Evolutionary conservation across 2,113 vertebrate genomes (phyloP).

Genomic region (Sylvia atricapilla): DNA sequence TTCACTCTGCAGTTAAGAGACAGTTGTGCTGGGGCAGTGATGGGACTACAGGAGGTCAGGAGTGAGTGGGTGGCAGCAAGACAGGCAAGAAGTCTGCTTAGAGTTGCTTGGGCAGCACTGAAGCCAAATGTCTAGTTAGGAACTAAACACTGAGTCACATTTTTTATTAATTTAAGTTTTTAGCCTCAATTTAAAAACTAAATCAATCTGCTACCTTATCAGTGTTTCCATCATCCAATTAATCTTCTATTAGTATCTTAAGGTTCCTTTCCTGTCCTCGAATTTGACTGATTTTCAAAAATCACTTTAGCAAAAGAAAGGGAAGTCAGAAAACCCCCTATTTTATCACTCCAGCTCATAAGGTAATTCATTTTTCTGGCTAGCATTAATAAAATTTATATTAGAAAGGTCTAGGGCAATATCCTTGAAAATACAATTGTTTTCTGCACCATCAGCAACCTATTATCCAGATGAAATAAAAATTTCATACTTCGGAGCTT

Average conservation of each 20-base stretch:
- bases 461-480: neutral
- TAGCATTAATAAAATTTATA: neutral
- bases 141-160: neutral
- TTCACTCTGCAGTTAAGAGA: neutral
- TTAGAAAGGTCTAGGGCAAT: neutral
- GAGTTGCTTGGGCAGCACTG: neutral
- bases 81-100: neutral
- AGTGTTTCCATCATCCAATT: neutral
- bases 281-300: neutral
- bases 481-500: neutral
- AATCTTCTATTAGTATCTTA: neutral
- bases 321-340: accelerated
- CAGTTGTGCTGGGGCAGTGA: neutral
- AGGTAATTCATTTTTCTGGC: neutral
- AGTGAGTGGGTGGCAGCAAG: neutral
- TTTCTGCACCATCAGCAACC: neutral
- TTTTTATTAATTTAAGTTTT: neutral
- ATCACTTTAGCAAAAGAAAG: neutral
- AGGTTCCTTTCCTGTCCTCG: neutral
- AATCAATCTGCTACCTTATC: neutral
- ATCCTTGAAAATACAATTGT: neutral
- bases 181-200: neutral
- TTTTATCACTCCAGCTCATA: neutral
- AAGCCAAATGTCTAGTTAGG: neutral
- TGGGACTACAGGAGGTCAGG: neutral